Evolutionary conservation across 2,113 vertebrate species (phyloP), one percentile per base, ranked within the genome.

Genomic region (Nerophis lumbriciformis): DNA sequence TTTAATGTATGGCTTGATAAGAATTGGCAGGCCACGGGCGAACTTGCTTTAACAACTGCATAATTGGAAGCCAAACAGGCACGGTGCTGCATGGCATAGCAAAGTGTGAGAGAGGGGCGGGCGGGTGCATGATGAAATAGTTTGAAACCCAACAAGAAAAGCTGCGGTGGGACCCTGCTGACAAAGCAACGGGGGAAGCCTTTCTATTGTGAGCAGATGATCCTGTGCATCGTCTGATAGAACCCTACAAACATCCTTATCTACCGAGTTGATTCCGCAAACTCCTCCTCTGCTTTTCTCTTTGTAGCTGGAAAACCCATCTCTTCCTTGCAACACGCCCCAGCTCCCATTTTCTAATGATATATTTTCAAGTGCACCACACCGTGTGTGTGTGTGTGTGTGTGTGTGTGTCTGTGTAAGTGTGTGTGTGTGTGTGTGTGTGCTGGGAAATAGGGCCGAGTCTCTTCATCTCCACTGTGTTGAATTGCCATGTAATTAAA

Each of bases 1-100:
- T 88, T 89, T 85, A 87, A 90, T 87, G 84, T 89, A 86, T 83
- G 80, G 83, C 83, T 85, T 89, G 87, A 89, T 89, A 88, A 81
- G 84, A 84, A 82, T 83, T 80, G 85, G 82, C 85, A 88, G 80
- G 85, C 88, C 87, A 90, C 75, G 65, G 90, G 85, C 85, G 11
- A 82, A 85, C 79, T 73, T 72, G 83, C 81, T 88, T 84, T 85
- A 90, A 86, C 87, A 87, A 87, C 83, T 87, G 80, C 82, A 85
- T 90, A 88, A 90, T 89, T 88, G 89, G 83, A 89, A 88, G 83
- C 86, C 87, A 88, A 85, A 89, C 89, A 88, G 81, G 84, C 88
- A 88, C 78, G 81, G 83, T 79, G 70, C 80, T 85, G 88, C 90
- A 90, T 88, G 89, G 85, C 77, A 85, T 45, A 45, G 42, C 42